A percentile compares a stretch with the other conserved stretches of the same genome.
These are phyloP conservation scores for Carcinoscorpius rotundicauda DNA, from an alignment of 1,140 invertebrate genomes.

Conservation along the genomic window DNA sequence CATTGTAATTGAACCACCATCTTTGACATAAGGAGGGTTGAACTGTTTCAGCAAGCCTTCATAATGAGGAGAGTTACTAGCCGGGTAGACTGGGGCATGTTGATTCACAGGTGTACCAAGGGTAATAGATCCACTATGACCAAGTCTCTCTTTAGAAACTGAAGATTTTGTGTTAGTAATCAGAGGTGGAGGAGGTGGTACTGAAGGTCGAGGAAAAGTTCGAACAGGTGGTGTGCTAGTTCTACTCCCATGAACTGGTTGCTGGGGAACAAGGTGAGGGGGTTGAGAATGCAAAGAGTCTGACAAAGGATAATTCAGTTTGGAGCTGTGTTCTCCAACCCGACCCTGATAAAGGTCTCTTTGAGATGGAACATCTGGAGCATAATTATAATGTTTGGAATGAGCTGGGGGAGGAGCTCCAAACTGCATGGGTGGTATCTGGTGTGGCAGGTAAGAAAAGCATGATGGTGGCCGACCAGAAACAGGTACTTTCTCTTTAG, in stretches of 20 bases:
- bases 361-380: constrained; percentile 13
- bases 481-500: constrained; percentile 16
- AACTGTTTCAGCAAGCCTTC: constrained; percentile 49
- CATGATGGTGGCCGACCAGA: constrained; percentile 1
- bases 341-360: constrained; percentile 6
- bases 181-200: constrained; percentile 26
- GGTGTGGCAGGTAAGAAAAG: not conserved
- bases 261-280: constrained; percentile 25
- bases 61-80: constrained; percentile 37
- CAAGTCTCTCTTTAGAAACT: too few relatives aligned
- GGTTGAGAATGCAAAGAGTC: constrained; percentile 26
- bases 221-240: constrained; percentile 19
- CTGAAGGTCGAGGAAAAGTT: not conserved
- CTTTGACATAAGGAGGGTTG: constrained; percentile 41
- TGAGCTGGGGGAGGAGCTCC: constrained; percentile 21
- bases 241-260: constrained; percentile 7
- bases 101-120: constrained; percentile 56
- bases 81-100: constrained; percentile 2
- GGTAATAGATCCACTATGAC: constrained; percentile 59
- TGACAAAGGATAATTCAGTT: too few relatives aligned
- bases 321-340: constrained; percentile 9
- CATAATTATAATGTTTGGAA: constrained; percentile 11
- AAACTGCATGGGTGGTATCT: too few relatives aligned
- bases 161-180: constrained; percentile 16
- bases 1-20: constrained; percentile 81